These are phyloP conservation scores for Heterocephalus glaber DNA, from an alignment of 2,113 vertebrate species.

Conservation along the genomic window DNA sequence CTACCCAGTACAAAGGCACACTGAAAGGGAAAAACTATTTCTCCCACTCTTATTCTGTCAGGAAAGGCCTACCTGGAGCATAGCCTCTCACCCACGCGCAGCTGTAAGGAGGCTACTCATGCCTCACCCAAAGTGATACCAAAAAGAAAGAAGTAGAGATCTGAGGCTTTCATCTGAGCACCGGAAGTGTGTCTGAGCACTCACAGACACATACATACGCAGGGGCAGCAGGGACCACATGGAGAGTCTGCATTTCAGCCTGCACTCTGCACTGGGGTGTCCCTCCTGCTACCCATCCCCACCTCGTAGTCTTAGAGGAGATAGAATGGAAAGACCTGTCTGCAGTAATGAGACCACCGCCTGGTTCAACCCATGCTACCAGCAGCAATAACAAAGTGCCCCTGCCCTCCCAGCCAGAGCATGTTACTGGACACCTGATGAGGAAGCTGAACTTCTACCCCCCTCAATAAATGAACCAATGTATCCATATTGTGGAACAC, in stretches of 20 bases:
- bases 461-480: not conserved
- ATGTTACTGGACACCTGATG: not conserved
- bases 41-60: not conserved
- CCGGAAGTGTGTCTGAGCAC: not conserved
- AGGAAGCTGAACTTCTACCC: not conserved
- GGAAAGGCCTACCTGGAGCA: not conserved
- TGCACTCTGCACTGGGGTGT: not conserved
- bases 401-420: not conserved
- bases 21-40: fast-evolving
- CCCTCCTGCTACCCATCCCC: not conserved
- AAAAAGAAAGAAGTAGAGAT: not conserved
- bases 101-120: not conserved
- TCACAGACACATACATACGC: not conserved
- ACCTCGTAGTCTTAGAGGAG: not conserved
- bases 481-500: not conserved
- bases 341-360: not conserved
- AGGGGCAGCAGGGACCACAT: not conserved
- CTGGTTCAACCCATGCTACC: not conserved
- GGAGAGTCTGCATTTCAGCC: not conserved
- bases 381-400: not conserved
- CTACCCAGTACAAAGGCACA: no score
- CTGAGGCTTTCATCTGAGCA: not conserved
- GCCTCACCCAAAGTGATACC: not conserved
- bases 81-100: not conserved
- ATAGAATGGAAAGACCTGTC: not conserved